Conservation (phyloP, 2,797 vertebrate genomes). For the Syngnathus acus region DNA sequence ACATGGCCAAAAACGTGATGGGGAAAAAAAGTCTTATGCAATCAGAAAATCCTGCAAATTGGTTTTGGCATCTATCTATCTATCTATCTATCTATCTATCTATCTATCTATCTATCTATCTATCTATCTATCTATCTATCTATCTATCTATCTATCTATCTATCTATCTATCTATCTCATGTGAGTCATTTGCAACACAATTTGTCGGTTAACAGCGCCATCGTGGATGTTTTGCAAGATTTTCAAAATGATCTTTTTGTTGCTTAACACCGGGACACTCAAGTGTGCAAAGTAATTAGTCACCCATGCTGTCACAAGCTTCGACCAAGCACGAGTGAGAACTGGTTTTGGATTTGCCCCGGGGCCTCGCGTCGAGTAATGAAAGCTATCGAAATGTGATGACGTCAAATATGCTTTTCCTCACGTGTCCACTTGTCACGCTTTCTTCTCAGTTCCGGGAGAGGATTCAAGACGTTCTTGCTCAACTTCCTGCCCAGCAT, state of each 20-base stretch:
- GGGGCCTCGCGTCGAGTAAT: not conserved
- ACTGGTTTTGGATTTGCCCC: no score
- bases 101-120: no score
- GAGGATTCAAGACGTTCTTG: constrained; percentile 79
- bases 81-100: no score
- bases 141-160: no score
- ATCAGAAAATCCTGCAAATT: no score
- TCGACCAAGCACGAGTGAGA: not conserved
- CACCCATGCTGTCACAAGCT: constrained; percentile 12
- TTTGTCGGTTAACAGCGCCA: not conserved
- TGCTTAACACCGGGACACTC: not conserved
- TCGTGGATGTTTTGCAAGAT: not conserved
- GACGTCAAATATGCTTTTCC: not conserved
- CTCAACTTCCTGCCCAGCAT: constrained; percentile 76
- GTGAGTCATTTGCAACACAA: no score
- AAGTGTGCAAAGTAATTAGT: constrained; percentile 18
- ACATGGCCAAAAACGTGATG: no score
- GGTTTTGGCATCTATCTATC: no score
- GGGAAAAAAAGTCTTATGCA: no score
- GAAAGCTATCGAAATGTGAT: not conserved
- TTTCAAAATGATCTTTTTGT: not conserved
- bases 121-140: no score
- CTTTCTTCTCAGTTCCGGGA: constrained; percentile 75
- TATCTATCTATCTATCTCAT: no score
- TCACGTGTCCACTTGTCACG: not conserved